Conservation (phyloP, 37 sponge, comb jelly and placozoan species). For the Ianthella basta region DNA sequence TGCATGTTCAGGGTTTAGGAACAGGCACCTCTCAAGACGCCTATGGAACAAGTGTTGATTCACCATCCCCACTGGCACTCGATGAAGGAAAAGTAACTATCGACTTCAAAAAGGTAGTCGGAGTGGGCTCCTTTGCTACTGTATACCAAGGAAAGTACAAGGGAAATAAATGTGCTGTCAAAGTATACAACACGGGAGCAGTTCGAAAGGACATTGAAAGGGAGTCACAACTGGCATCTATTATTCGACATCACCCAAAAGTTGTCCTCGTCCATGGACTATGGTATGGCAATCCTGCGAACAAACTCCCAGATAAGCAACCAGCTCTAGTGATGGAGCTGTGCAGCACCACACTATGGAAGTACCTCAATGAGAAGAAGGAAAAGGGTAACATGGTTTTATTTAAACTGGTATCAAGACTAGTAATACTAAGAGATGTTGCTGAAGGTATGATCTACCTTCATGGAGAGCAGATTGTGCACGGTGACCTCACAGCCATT, state of each 20-base stretch:
- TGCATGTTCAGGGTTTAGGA: no score
- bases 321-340: constrained; percentile 31
- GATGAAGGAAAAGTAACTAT: no score
- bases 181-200: neutral
- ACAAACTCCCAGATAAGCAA: neutral
- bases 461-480: constrained; percentile 7
- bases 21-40: no score
- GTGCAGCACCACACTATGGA: neutral
- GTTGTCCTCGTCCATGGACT: neutral
- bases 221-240: neutral
- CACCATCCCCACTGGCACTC: no score
- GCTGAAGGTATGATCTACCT: neutral
- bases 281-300: neutral
- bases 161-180: neutral
- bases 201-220: neutral
- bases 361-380: no score
- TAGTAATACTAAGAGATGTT: neutral
- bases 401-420: neutral
- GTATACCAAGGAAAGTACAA: constrained; percentile 34
- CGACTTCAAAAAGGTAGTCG: neutral
- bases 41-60: no score
- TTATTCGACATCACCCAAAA: neutral
- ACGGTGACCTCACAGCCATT: constrained; percentile 6
- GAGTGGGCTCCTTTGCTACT: constrained; percentile 25
- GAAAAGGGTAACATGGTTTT: no score